Percentiles rank a stretch among this genome's conserved stretches.
These are phyloP conservation scores for Sciaenops ocellatus DNA, from an alignment of 2,797 vertebrate species.

Conservation along the genomic window DNA sequence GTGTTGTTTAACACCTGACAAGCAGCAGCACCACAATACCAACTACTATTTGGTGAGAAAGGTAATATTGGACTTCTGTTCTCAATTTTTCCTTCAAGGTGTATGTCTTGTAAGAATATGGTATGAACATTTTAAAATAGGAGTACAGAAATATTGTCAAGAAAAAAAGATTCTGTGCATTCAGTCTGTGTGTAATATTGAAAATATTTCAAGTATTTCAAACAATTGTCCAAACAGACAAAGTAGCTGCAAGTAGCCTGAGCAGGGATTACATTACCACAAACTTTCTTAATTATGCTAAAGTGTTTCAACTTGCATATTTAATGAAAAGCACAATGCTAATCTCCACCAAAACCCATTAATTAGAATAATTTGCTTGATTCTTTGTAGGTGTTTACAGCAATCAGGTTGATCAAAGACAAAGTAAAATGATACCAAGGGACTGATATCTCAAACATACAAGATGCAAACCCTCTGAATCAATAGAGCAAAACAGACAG, in stretches of 20 bases:
- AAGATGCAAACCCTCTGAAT: conserved; percentile 83
- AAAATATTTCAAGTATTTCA: conserved; percentile 23
- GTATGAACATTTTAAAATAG: conserved; percentile 40
- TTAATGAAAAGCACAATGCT: conserved; percentile 69
- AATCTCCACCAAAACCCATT: conserved; percentile 68
- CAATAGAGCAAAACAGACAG: conserved; percentile 89
- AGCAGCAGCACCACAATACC: conserved; percentile 77
- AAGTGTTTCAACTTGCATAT: conserved; percentile 68
- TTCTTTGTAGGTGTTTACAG: conserved; percentile 80
- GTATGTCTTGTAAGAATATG: conserved; percentile 28
- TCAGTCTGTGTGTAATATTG: conserved; percentile 8
- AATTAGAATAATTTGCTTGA: conserved; percentile 80
- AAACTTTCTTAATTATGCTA: conserved; percentile 67
- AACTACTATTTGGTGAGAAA: conserved; percentile 62
- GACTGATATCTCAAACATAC: conserved; percentile 83
- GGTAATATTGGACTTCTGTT: conserved; percentile 62
- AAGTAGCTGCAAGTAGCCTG: conserved; percentile 25
- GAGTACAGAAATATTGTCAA: conserved; percentile 32
- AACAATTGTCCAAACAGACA: conserved; percentile 35
- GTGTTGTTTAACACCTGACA: conserved; percentile 89
- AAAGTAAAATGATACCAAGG: conserved; percentile 84
- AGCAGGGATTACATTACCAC: conserved; percentile 44
- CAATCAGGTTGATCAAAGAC: conserved; percentile 84
- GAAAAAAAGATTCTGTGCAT: conserved; percentile 19
- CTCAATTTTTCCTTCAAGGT: conserved; percentile 55